Base-by-base conservation (phyloP, 2,113 vertebrate genomes). In the Heteronetta atricapilla region DNA sequence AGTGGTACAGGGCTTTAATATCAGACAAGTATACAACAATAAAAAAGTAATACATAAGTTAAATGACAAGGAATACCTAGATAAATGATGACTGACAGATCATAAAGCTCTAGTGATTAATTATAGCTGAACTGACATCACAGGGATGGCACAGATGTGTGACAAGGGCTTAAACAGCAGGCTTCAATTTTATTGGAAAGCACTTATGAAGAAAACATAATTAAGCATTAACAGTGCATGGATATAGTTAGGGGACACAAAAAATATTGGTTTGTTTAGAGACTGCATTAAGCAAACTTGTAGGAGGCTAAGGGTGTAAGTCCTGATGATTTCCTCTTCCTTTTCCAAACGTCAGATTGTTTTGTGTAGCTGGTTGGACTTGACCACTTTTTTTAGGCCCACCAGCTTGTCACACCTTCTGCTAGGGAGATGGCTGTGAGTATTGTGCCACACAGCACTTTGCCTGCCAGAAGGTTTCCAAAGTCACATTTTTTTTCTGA, bases 81-180 rank as follows among this genome's bases (percentile, higher is more conserved):
- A 26, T 91, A 64, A 83, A 53, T 48, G 38, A 52, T 94, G 76
- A 86, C 21, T 90, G 88, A 75, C 82, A 64, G 64, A 42, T 72
- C 29, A 42, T 78, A 64, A 81, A 91, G 33, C 73, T 72, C 60
- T 55, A 19, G 33, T 88, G 64, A 72, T 95, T 93, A 92, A 94
- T 93, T 93, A 88, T 92, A 86, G 84, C 94, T 86, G 63, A 96
- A 82, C 25, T 88, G 68, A 42, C 60, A 75, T 48, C 88, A 77
- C 13, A 7, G 44, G 53, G 26, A 20, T 46, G 34, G 46, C 21
- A 29, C 53, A 88, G 73, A 67, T 95, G 69, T 77, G n/a, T 94
- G 80, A 92, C 73, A 46, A 91, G 46, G 76, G 68, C 90, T 93
- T 94, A 92, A 72, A 60, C 50, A 90, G 72, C 40, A 53, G 60